Percentiles rank a stretch among this genome's conserved stretches.
Evolutionary conservation across 2,888 invertebrate species (phyloP).

Genomic region (Acronicta psi): DNA sequence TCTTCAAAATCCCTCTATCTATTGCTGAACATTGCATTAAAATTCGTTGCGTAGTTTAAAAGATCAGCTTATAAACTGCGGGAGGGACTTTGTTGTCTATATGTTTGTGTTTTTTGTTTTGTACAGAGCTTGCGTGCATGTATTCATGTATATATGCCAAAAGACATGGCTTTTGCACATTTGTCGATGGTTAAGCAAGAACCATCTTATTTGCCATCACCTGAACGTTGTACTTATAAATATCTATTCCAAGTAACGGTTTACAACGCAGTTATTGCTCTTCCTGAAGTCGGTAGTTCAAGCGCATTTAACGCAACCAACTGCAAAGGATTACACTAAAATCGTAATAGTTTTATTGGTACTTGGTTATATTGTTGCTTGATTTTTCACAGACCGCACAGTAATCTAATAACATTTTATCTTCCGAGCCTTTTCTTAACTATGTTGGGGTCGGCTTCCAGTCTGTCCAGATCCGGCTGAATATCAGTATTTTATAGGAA

Average conservation of each 20-base stretch:
- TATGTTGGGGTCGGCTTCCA: too few relatives aligned
- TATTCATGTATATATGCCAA: background rate
- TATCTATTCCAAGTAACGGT: slow-evolving; percentile 43
- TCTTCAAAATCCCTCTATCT: too few relatives aligned
- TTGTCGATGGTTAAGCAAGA: background rate
- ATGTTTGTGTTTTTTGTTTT: too few relatives aligned
- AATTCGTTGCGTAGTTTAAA: too few relatives aligned
- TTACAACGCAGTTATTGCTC: slow-evolving; percentile 36
- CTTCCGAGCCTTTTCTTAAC: too few relatives aligned
- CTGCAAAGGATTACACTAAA: slow-evolving; percentile 20
- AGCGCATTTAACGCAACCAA: slow-evolving; percentile 18
- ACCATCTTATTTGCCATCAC: too few relatives aligned
- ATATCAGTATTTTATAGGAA: too few relatives aligned
- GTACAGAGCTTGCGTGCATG: too few relatives aligned
- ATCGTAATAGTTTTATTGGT: slow-evolving; percentile 10
- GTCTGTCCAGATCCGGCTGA: too few relatives aligned
- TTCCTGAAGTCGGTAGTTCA: slow-evolving; percentile 41
- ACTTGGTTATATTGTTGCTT: slow-evolving; percentile 6
- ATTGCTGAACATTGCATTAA: too few relatives aligned
- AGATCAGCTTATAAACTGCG: too few relatives aligned
- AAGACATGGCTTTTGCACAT: background rate
- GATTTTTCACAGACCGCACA: background rate
- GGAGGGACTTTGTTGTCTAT: too few relatives aligned
- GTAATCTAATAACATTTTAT: background rate
- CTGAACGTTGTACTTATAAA: slow-evolving; percentile 29